Base-by-base conservation (phyloP, 1,140 invertebrate species). In the Leptonema lineaticorne region DNA sequence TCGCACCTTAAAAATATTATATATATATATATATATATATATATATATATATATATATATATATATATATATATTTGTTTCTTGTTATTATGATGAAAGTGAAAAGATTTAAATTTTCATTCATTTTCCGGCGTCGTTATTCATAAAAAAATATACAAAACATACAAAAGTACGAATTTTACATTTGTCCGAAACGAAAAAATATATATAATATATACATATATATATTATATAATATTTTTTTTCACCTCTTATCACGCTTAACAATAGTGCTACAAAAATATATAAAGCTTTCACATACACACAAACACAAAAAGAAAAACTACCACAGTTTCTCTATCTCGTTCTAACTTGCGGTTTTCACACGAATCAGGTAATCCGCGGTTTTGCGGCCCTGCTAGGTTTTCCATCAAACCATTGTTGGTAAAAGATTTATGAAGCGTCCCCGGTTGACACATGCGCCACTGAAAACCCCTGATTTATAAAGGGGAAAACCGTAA, bases 371-470 rank as follows among this genome's bases (percentile, higher is more conserved):
- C 29, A 11, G 29, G n/a, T n/a, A n/a, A n/a, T n/a, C 29, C 45
- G 45, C 45, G 20, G 18, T 53, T n/a, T 18, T n/a, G 48, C 20
- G 26, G 26, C 37, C 37, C 28, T 58, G 16, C 56, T 62, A 20
- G 50, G 50, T 53, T 45, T 62, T 62, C 59, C 59, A 33, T 62
- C 59, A 62, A n/a, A 45, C 59, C 59, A 62, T 62, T 62, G 59
- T 62, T 33, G 20, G 14, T 20, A 26, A 11, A 18, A 62, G 59
- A 62, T 62, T 62, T 62, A 62, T 62, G 59, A 62, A 62, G 45
- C 59, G 45, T 62, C 59, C 56, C 18, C 30, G 37, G 59, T 62
- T 62, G 59, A 62, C 59, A 62, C 59, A 41, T 62, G 37, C 45
- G 59, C 30, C 22, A 16, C 26, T 33, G 59, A 62, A 62, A 26